Conservation (phyloP, 2,888 invertebrate genomes). For the Linnaemya tessellans region DNA sequence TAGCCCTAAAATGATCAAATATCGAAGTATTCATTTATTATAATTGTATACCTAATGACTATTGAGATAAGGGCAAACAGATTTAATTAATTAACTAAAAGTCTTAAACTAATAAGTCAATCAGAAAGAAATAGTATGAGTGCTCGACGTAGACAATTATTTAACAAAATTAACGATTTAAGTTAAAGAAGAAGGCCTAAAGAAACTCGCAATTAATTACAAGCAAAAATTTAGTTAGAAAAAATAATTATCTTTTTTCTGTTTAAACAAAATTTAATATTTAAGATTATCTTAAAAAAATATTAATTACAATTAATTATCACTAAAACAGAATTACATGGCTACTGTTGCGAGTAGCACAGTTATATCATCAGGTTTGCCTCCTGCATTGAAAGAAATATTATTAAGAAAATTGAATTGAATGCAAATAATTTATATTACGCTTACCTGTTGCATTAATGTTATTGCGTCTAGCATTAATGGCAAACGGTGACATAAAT, state of each 20-base stretch:
- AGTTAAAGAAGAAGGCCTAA: slow-evolving; percentile 16
- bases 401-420: neutral
- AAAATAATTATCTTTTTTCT: slow-evolving; percentile 42
- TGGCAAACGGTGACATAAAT: slow-evolving; percentile 97
- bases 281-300: slow-evolving; percentile 58
- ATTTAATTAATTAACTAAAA: slow-evolving; percentile 66
- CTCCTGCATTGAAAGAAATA: slow-evolving; percentile 86
- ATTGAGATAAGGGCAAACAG: slow-evolving; percentile 58
- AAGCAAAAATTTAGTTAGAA: slow-evolving; percentile 40
- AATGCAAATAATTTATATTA: slow-evolving; percentile 30
- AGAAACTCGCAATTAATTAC: slow-evolving; percentile 39
- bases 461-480: slow-evolving; percentile 95
- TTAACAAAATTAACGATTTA: slow-evolving; percentile 6
- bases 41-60: slow-evolving; percentile 63
- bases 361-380: slow-evolving; percentile 99
- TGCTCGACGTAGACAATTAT: slow-evolving; percentile 20
- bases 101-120: slow-evolving; percentile 61
- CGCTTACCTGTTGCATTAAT: slow-evolving; percentile 93
- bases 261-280: slow-evolving; percentile 59
- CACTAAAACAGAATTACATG: slow-evolving; percentile 83
- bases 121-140: slow-evolving; percentile 33
- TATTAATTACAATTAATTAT: slow-evolving; percentile 58
- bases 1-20: slow-evolving; percentile 1
- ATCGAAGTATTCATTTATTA: slow-evolving; percentile 40
- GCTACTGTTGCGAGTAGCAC: slow-evolving; percentile 97